Evolutionary conservation across 1,140 invertebrate genomes (phyloP).

Genomic region (Camponotus floridanus): DNA sequence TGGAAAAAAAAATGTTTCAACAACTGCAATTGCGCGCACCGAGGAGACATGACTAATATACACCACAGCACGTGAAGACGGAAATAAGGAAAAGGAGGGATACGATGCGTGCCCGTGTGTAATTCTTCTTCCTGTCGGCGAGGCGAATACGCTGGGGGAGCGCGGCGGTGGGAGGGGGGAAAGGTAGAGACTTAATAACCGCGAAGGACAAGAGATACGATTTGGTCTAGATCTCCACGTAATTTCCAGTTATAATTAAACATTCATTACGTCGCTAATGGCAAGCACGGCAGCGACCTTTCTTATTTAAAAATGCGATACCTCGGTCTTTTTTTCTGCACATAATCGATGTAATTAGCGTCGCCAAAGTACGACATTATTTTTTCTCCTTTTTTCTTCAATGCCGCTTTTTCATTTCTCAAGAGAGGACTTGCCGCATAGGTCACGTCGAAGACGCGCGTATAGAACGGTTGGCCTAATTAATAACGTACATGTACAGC

Average conservation of each 20-base stretch:
- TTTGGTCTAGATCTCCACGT: constrained; percentile 7
- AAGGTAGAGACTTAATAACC: constrained; percentile 37
- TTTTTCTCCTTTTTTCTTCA: neutral
- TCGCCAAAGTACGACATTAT: neutral
- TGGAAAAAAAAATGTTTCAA: constrained; percentile 19
- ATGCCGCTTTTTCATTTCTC: neutral
- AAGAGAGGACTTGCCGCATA: constrained; percentile 27
- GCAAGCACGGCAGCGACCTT: constrained; percentile 39
- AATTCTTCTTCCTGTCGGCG: constrained; percentile 59
- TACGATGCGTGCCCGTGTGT: constrained; percentile 54
- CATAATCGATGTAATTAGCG: constrained; percentile 23
- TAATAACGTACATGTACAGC: neutral
- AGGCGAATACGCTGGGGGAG: neutral
- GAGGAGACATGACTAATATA: constrained; percentile 45
- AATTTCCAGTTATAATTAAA: constrained; percentile 51
- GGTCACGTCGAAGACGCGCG: neutral
- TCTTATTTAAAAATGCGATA: constrained; percentile 10
- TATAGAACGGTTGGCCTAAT: constrained; percentile 7
- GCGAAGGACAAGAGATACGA: constrained; percentile 31
- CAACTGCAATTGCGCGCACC: constrained; percentile 28
- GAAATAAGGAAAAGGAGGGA: no score
- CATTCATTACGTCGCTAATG: constrained; percentile 41
- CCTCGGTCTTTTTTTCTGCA: neutral
- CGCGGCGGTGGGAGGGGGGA: neutral
- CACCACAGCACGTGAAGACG: constrained; percentile 26